Evolutionary conservation across 2,113 vertebrate species (phyloP).

Genomic region (Herpetotheres cachinnans): DNA sequence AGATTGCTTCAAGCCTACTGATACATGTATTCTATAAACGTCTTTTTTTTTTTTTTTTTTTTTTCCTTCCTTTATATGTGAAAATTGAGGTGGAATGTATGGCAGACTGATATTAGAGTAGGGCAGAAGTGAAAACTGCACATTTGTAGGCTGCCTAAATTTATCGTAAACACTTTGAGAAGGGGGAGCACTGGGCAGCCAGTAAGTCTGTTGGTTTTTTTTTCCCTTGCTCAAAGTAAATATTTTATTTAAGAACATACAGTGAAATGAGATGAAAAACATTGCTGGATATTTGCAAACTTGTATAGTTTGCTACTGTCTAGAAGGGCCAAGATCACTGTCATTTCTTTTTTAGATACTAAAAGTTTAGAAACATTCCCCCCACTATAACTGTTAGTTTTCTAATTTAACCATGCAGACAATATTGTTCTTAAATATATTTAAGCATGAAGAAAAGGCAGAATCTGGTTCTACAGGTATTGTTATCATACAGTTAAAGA

Average conservation of each 20-base stretch:
- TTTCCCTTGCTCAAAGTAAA: background rate
- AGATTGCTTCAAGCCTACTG: background rate
- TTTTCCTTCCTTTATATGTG: background rate
- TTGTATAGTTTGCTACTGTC: background rate
- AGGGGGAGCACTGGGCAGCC: background rate
- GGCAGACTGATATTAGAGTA: background rate
- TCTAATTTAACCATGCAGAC: background rate
- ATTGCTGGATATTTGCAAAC: background rate
- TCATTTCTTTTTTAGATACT: background rate
- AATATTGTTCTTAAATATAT: background rate
- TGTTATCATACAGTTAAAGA: background rate
- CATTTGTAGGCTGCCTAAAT: background rate
- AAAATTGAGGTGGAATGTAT: background rate
- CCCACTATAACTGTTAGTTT: background rate
- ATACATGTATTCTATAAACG: background rate
- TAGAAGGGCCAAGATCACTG: background rate
- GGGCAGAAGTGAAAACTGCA: background rate
- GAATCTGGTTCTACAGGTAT: background rate
- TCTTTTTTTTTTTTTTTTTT: background rate
- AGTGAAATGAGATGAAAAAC: background rate
- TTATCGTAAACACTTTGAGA: background rate
- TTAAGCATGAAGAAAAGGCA: background rate
- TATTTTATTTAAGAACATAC: background rate
- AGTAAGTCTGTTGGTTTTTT: background rate
- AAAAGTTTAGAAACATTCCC: background rate